These are phyloP conservation scores for Apogon talboti DNA, from an alignment of 2,797 vertebrate genomes.

Conservation along the genomic window DNA sequence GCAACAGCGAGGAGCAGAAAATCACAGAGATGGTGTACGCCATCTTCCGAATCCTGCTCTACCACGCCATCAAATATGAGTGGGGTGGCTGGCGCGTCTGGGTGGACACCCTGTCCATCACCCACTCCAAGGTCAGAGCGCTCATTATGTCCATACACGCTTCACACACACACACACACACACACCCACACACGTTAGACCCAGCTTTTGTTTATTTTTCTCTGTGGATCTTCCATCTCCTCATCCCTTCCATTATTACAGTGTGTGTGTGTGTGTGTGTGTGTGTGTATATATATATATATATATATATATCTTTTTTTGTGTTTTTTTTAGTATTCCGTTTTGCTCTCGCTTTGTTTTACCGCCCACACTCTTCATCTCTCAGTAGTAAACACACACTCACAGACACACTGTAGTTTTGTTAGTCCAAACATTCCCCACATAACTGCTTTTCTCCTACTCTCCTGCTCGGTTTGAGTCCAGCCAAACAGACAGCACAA, in stretches of 20 bases:
- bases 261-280: no score
- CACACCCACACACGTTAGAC: slow-evolving; percentile 14
- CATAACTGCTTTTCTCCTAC: slow-evolving; percentile 36
- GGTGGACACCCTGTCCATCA: slow-evolving; percentile 98
- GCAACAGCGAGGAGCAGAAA: slow-evolving; percentile 95
- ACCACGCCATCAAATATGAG: slow-evolving; percentile 97
- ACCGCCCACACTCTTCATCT: slow-evolving; percentile 32
- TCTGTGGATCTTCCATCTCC: slow-evolving; percentile 36
- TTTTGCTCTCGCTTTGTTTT: slow-evolving; percentile 33
- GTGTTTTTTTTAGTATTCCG: neutral
- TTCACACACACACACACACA: neutral
- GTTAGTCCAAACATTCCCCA: slow-evolving; percentile 48
- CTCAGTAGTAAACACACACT: slow-evolving; percentile 21
- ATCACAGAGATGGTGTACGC: slow-evolving; percentile 98
- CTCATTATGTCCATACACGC: slow-evolving; percentile 52
- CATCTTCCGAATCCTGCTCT: slow-evolving; percentile 97
- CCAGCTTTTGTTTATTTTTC: slow-evolving; percentile 48
- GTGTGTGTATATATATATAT: no score
- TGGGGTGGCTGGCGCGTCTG: slow-evolving; percentile 99
- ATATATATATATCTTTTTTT: no score
- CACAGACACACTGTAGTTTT: slow-evolving; percentile 22
- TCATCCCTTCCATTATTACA: slow-evolving; percentile 39
- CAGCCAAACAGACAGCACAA: slow-evolving; percentile 31
- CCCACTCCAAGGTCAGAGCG: slow-evolving; percentile 94
- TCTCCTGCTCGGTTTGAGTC: slow-evolving; percentile 17